A percentile compares a stretch with the other conserved stretches of the same genome.
phyloP scores from a whole-genome alignment of 1,140 invertebrate genomes.

The Bombus balteatus region DNA sequence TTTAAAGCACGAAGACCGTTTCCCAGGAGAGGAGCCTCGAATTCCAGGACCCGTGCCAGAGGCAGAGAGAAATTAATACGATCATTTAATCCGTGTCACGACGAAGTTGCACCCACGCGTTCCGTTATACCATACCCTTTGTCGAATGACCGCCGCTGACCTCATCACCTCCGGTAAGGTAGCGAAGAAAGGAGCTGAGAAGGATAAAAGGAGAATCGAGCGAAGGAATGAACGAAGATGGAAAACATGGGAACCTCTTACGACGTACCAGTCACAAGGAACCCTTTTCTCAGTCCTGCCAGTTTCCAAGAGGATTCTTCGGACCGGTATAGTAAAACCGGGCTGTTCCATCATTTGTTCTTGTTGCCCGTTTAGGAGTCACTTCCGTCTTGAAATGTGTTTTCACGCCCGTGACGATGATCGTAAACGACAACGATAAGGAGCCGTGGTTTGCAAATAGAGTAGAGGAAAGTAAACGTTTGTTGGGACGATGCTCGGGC shows the following conservation, averaged over 20 bases:
- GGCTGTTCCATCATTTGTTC: constrained; percentile 8
- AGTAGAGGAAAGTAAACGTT: constrained; percentile 1
- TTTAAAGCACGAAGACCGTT: neutral
- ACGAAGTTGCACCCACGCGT: constrained; percentile 72
- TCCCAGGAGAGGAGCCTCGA: neutral
- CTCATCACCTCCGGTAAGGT: constrained; percentile 54
- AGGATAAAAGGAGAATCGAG: neutral
- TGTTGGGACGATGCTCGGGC: neutral
- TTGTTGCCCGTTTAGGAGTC: constrained; percentile 6
- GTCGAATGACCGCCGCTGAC: constrained; percentile 71
- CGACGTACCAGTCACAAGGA: constrained; percentile 51
- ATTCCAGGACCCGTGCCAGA: neutral
- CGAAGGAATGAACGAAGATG: neutral
- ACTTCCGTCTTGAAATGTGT: constrained; percentile 22
- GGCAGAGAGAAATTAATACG: constrained; percentile 46
- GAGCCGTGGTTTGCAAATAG: neutral
- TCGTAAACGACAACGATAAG: constrained; percentile 35
- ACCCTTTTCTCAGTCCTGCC: constrained; percentile 33
- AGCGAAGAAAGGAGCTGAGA: constrained; percentile 45
- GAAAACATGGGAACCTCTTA: constrained; percentile 48
- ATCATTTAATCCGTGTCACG: constrained; percentile 73
- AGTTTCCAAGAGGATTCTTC: neutral
- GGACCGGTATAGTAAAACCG: neutral
- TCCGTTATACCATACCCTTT: constrained; percentile 70
- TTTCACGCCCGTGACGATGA: constrained; percentile 23